Base-by-base conservation (phyloP, 1,140 invertebrate species). In the Carcinoscorpius rotundicauda region DNA sequence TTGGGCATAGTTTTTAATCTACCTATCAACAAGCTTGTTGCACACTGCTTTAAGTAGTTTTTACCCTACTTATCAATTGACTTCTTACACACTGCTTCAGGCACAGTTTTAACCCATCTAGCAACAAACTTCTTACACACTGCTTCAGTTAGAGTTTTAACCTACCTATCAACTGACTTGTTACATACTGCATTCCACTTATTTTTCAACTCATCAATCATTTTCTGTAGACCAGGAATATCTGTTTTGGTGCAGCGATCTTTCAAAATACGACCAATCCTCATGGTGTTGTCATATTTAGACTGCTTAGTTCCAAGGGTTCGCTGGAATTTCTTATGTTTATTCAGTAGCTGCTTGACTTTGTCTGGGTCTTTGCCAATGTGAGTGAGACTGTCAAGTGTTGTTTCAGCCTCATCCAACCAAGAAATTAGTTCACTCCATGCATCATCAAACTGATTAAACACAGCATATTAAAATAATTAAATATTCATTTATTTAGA, bases 271-370 rank as follows among this genome's bases (percentile, higher is more conserved):
- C 95, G 92, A n/a, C 95, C 95, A 48, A 82, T 83, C 73, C 92
- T 89, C 83, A 91, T 92, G 0, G 92, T 91, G 5, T 82, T 81
- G 74, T 98, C 94, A 76, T 96, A 97, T 0, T 83, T 83, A 0
- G 86, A 84, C 77, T 98, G 94, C 75, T 97, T 97, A n/a, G 84
- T 83, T n/a, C 87, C 88, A 0, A 99, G 77, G 0, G 88, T 86
- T 66, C 93, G 86, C 78, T 98, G 94, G 76, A 97, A 90, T 75
- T 98, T 93, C 70, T 94, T 91, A 74, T 98, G 93, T 78, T 91
- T 94, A 61, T 84, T 84, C 66, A 98, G 81, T 64, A 89, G 84
- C 60, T 79, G 80, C 74, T 92, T 96, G 71, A 99, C 97, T 72
- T 87, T 89, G 53, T 91, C 87, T 1, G 93, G 93, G 78, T 98